Evolutionary conservation across 2,888 invertebrate genomes (phyloP), one percentile per base, ranked within the genome.

Genomic region (Phalera bucephala): DNA sequence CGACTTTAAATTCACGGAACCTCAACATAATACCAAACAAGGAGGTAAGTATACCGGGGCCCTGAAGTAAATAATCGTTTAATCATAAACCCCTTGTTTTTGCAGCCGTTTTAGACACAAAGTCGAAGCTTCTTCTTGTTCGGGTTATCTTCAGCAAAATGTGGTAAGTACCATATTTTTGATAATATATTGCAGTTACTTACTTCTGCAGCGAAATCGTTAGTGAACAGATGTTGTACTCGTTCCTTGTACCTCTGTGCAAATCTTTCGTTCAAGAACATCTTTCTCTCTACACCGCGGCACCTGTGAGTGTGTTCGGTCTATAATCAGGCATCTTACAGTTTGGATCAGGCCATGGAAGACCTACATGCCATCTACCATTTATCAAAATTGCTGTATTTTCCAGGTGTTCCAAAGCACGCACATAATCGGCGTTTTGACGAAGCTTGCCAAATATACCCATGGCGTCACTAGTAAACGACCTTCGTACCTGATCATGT

Each of bases 111-210:
- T 56, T 54, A 15, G 45, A 56, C 0, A 59, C 56, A n/a, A 4
- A 57, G 22, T 1, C 56, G 29, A 1, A 52, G 20, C 23, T 51
- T 52, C 3, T 41, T 37, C 35, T 59, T 59, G n/a, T 52, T 53
- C 0, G 54, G 52, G 40, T 56, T 57, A 3, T 52, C 44, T 0
- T 55, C 53, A 0, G 46, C 56, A 20, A 61, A 63, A 27, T 62
- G 59, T 0, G 62, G 57, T 11, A 48, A 20, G 17, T 40, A 64
- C 58, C 60, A 60, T 1, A 34, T 52, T 11, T 19, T 45, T 5
- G 10, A 7, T 9, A n/a, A n/a, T 17, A 3, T 5, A 3, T 5
- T 17, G 0, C 1, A 1, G 4, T 47, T 22, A 3, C 7, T 9
- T 1, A 46, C 3, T 31, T 46, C 26, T 29, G 13, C 5, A n/a